Evolutionary conservation across 1,140 invertebrate genomes (phyloP), one percentile per base, ranked within the genome.

Genomic region (Octopus sinensis): DNA sequence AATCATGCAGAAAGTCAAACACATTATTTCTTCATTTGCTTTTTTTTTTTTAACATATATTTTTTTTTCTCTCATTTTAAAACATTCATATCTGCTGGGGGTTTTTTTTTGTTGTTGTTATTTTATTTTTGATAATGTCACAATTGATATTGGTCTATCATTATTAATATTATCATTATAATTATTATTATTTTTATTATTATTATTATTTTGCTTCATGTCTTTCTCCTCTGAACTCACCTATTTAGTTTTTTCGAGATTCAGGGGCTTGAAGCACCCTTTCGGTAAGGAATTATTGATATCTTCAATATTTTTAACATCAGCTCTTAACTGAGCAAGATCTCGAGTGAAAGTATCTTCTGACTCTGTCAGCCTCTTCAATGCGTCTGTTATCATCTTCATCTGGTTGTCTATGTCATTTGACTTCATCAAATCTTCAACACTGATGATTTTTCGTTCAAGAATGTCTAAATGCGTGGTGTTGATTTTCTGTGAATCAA

Each of bases 251-350:
- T 62, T 91, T 85, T 93, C 92, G 6, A 93, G 84, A 78, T 89
- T 88, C 53, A 90, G 84, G 82, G 89, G 87, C 86, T 95, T 95
- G 90, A 94, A 96, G 90, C 97, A 99, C n/a, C 93, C 93, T 0
- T 92, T 91, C 0, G 97, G 97, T 78, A 98, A 91, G 56, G 95
- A 93, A 82, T 94, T 93, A 23, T 93, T 92, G 83, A 99, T 98
- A 52, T 94, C 93, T 85, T 94, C 93, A 75, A 98, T 94, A 90
- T 97, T 98, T 4, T 94, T 92, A 3, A 98, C 96, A 88, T 98
- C 96, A 7, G 90, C 91, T 81, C 92, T 90, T 9, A 98, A 91
- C 83, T 93, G 91, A 17, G 91, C 92, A 51, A 97, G 92, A 88
- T 98, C 95, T 9, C 94, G 93, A 88, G 95, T 93, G 85, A 97